phyloP scores from a whole-genome alignment of 2,888 invertebrate species.

The Chironomus riparius region DNA sequence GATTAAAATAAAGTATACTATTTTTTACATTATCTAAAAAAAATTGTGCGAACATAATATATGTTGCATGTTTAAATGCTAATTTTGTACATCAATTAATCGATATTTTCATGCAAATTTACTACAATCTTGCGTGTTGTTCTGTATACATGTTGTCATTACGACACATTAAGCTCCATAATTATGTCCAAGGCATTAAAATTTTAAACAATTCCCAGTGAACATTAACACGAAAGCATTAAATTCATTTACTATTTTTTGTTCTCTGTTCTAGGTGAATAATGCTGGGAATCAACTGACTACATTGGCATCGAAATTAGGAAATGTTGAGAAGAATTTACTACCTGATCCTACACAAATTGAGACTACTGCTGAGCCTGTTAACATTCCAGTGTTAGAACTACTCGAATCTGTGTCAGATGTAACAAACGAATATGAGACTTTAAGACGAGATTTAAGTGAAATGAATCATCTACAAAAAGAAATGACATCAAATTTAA shows the following conservation, averaged over 20 bases:
- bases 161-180: not conserved
- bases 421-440: slow-evolving; percentile 70
- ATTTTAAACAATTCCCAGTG: not conserved
- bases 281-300: slow-evolving; percentile 64
- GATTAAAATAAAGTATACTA: too few relatives aligned
- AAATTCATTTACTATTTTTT: not conserved
- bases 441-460: slow-evolving; percentile 64
- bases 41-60: not conserved
- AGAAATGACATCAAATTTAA: slow-evolving; percentile 65
- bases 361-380: slow-evolving; percentile 43
- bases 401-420: slow-evolving; percentile 67
- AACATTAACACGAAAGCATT: not conserved
- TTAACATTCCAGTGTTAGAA: slow-evolving; percentile 53
- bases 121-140: not conserved
- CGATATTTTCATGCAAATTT: slow-evolving; percentile 18
- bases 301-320: slow-evolving; percentile 64
- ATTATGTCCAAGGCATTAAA: not conserved
- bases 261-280: slow-evolving; percentile 53
- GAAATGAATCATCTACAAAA: slow-evolving; percentile 73
- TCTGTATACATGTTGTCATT: not conserved
- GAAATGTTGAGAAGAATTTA: slow-evolving; percentile 53
- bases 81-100: slow-evolving; percentile 13
- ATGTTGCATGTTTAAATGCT: slow-evolving; percentile 9
- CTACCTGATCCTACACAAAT: slow-evolving; percentile 31
- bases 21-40: too few relatives aligned